Base-by-base conservation (phyloP, 2,888 invertebrate genomes). In the Gortyna flavago region DNA sequence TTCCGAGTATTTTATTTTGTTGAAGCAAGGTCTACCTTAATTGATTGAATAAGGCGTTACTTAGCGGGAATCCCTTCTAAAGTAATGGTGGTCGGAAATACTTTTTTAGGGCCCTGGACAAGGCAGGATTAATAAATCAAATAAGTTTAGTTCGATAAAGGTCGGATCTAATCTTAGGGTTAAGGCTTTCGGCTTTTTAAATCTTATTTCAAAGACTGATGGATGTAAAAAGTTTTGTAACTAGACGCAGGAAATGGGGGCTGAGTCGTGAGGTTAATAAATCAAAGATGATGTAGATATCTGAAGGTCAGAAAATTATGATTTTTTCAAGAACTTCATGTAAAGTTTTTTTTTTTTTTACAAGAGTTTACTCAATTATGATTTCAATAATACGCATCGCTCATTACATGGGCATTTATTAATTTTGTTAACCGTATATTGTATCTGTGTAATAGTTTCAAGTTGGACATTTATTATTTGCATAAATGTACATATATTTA, bases 31-130 rank as follows among this genome's bases (percentile, higher is more conserved):
- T 72, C 85, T 80, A 57, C 54, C 81, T 70, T 87, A 83, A 87
- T 88, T 88, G 81, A 88, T 88, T 85, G 85, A 88, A 88, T 88
- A 78, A 88, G 80, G 80, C 84, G 72, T 87, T 80, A 79, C 85
- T 87, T 86, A 83, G 66, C 71, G 70, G 64, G 62, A 69, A 81
- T 82, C 78, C 75, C 72, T 78, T 77, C 71, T 29, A 82, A 72
- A 85, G 80, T 85, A 75, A 80, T 79, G 79, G 79, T 7, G 51
- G 69, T 29, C 72, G 76, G 67, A 75, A 71, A 85, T 74, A 80
- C 68, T 74, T 69, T 79, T 69, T 78, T 76, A 35, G 11, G 38
- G 25, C 21, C 54, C 57, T 79, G 70, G 65, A 70, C 73, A 67
- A 64, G 62, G 62, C 29, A 44, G 64, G 54, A 68, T 75, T 81